phyloP scores from a whole-genome alignment of 2,888 invertebrate genomes.

The Hyposoter didymator region DNA sequence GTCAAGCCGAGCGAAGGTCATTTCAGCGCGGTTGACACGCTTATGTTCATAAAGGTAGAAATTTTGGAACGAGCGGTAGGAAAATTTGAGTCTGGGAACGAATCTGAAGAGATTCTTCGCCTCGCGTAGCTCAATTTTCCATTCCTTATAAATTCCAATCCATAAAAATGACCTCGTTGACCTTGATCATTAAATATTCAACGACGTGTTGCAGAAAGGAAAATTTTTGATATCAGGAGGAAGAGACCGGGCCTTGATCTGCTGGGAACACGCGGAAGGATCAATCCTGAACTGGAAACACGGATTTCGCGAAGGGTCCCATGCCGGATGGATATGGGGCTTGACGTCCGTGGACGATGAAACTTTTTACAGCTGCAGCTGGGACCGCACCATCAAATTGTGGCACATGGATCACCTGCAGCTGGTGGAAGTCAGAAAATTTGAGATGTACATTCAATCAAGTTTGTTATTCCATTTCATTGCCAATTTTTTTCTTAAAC shows the following conservation, averaged over 20 bases:
- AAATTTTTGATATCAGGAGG: constrained; percentile 86
- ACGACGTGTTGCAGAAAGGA: constrained; percentile 74
- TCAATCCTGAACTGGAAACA: background rate
- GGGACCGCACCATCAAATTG: constrained; percentile 87
- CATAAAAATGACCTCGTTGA: background rate
- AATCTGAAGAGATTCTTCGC: constrained; percentile 4
- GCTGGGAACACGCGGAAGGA: constrained; percentile 84
- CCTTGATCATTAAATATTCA: background rate
- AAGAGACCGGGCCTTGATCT: constrained; percentile 86
- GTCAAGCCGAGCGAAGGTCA: constrained; percentile 86
- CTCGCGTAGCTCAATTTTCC: background rate
- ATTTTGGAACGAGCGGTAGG: background rate
- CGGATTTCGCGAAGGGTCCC: constrained; percentile 81
- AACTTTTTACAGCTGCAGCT: constrained; percentile 87
- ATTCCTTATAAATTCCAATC: background rate
- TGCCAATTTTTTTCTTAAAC: constrained; percentile 31
- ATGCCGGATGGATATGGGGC: constrained; percentile 89
- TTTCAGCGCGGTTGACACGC: constrained; percentile 87
- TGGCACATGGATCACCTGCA: constrained; percentile 85
- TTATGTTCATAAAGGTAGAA: constrained; percentile 86
- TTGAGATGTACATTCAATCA: constrained; percentile 79
- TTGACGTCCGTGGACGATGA: constrained; percentile 84
- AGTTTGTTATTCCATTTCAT: constrained; percentile 51
- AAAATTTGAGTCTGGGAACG: no score
- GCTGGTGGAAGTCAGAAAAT: constrained; percentile 84